A percentile compares a stretch with the other conserved stretches of the same genome.
phyloP scores from a whole-genome alignment of 2,888 invertebrate genomes.

The Sinhomidia bicolor region DNA sequence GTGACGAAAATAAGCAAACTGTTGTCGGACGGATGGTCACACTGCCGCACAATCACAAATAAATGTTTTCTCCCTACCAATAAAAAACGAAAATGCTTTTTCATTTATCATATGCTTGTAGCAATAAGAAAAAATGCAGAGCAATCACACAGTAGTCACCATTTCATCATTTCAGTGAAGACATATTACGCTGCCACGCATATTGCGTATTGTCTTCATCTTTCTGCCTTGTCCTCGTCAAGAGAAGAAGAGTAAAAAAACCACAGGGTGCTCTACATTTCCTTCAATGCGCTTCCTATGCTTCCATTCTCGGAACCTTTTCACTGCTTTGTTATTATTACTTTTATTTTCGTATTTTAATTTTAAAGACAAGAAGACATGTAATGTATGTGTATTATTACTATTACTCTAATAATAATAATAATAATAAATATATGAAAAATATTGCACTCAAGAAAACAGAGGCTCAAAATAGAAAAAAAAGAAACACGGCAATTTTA shows the following conservation, averaged over 20 bases:
- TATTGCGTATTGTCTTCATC: background rate
- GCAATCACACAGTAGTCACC: background rate
- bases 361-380: slow-evolving; percentile 20
- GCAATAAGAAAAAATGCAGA: background rate
- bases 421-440: background rate
- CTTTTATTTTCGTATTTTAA: slow-evolving; percentile 38
- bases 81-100: background rate
- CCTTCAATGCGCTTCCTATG: background rate
- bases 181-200: background rate
- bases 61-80: slow-evolving; percentile 7
- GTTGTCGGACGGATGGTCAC: slow-evolving; percentile 7
- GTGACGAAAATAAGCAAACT: background rate
- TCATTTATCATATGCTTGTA: background rate
- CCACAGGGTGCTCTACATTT: slow-evolving; percentile 66
- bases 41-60: slow-evolving; percentile 35
- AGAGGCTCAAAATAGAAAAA: background rate
- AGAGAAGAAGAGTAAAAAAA: slow-evolving; percentile 56
- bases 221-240: background rate
- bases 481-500: slow-evolving; percentile 51
- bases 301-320: slow-evolving; percentile 34
- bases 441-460: background rate
- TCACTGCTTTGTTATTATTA: background rate
- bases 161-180: background rate
- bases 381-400: background rate
- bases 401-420: background rate